Conservation (phyloP, 2,888 invertebrate species). For the Lasioglossum pauxillum region DNA sequence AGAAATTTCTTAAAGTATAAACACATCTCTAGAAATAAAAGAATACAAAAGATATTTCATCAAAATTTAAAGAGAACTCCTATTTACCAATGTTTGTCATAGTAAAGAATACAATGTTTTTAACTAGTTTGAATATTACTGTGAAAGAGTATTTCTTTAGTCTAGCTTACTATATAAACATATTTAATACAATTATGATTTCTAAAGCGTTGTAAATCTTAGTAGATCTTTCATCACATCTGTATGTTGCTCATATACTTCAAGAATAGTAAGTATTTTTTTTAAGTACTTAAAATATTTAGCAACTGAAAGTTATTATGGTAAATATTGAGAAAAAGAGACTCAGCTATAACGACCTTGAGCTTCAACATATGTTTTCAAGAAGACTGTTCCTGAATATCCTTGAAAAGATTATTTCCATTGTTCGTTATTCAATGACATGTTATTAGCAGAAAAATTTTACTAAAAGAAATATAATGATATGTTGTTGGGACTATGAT, state of each 20-base stretch:
- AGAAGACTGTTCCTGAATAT: not conserved
- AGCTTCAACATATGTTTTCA: not conserved
- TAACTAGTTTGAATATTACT: not conserved
- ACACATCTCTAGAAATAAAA: slow-evolving; percentile 18
- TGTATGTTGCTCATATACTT: slow-evolving; percentile 20
- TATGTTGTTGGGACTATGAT: not conserved
- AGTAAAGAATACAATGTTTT: slow-evolving; percentile 1
- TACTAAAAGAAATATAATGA: not conserved
- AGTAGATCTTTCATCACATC: slow-evolving; percentile 26
- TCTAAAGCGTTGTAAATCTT: slow-evolving; percentile 3
- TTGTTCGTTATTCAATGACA: not conserved
- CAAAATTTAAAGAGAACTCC: slow-evolving; percentile 8
- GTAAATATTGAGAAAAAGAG: not conserved
- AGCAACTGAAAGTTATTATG: slow-evolving; percentile 7
- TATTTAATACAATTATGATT: slow-evolving; percentile 17
- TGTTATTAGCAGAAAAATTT: not conserved
- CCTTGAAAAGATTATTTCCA: not conserved
- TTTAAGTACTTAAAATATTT: slow-evolving; percentile 33
- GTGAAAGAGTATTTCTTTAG: not conserved
- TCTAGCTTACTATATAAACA: not conserved
- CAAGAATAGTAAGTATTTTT: slow-evolving; percentile 17
- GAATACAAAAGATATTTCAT: slow-evolving; percentile 36
- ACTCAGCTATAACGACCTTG: not conserved
- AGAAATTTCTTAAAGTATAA: slow-evolving; percentile 31
- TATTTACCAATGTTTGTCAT: not conserved